phyloP scores from a whole-genome alignment of 2,797 vertebrate species.

The Squalus acanthias region DNA sequence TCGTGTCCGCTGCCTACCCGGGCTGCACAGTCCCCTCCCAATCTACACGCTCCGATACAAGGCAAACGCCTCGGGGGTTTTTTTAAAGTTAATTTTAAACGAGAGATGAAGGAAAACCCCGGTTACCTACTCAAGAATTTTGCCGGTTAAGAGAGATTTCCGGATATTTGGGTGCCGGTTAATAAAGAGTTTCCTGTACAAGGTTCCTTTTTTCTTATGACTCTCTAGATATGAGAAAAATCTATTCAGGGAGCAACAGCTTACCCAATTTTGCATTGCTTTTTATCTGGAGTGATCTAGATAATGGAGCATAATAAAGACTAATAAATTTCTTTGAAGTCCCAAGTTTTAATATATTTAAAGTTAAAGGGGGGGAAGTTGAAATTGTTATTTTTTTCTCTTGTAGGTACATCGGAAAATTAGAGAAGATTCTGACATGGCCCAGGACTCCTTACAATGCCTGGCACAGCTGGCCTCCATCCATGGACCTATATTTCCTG shows the following conservation, averaged over 20 bases:
- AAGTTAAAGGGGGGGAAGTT: neutral
- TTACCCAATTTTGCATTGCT: neutral
- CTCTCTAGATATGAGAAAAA: neutral
- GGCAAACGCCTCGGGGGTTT: too few relatives aligned
- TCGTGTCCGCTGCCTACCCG: too few relatives aligned
- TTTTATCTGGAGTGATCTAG: neutral
- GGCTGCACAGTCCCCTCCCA: too few relatives aligned
- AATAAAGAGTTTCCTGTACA: too few relatives aligned
- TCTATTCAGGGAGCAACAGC: neutral
- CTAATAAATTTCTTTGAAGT: neutral
- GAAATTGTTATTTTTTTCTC: slow-evolving; percentile 41
- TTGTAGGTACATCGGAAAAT: slow-evolving; percentile 96
- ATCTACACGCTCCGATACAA: too few relatives aligned
- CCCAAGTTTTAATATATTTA: neutral
- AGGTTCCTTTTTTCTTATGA: neutral
- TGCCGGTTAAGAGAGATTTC: too few relatives aligned
- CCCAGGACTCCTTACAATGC: slow-evolving; percentile 96
- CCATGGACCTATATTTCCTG: slow-evolving; percentile 89
- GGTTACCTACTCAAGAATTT: too few relatives aligned
- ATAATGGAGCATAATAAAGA: neutral
- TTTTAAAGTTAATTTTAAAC: too few relatives aligned
- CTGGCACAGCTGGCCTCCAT: slow-evolving; percentile 94
- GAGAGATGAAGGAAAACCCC: too few relatives aligned
- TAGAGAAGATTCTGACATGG: slow-evolving; percentile 98
- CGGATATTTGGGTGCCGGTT: too few relatives aligned